phyloP scores from a whole-genome alignment of 2,888 invertebrate species.

The Lithophane ornitopus region DNA sequence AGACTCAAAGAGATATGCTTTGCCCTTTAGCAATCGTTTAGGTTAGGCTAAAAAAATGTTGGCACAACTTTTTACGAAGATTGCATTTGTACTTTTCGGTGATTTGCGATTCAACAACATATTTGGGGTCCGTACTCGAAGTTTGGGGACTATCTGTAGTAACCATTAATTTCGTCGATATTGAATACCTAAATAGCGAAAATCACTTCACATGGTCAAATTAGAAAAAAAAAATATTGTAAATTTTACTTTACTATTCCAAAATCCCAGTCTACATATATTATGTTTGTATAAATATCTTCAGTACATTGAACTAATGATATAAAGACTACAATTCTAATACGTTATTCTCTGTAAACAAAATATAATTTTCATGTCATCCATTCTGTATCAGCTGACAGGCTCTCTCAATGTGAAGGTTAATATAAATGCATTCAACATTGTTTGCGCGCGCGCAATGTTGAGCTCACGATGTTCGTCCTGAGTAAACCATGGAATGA shows the following conservation, averaged over 20 bases:
- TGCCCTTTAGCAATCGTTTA: background rate
- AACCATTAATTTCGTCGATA: background rate
- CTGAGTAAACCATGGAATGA: slow-evolving; percentile 29
- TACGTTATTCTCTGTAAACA: background rate
- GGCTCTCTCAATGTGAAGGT: slow-evolving; percentile 41
- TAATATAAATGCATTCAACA: slow-evolving; percentile 26
- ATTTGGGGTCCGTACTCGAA: no score
- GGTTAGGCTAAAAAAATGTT: background rate
- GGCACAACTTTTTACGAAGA: background rate
- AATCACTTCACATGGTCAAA: background rate
- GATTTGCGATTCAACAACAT: no score
- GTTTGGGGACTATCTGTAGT: background rate
- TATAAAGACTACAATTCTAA: slow-evolving; percentile 3
- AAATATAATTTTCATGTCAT: slow-evolving; percentile 10
- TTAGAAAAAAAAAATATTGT: background rate
- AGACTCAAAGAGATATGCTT: background rate
- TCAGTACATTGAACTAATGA: slow-evolving; percentile 7
- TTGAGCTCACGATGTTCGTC: slow-evolving; percentile 35
- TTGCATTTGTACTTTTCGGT: background rate
- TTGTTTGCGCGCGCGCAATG: slow-evolving; percentile 8
- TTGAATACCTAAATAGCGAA: no score
- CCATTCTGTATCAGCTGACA: slow-evolving; percentile 27
- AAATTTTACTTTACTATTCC: background rate
- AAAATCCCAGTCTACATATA: background rate
- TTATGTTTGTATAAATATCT: no score